These are phyloP conservation scores for Phoenicopterus ruber DNA, from an alignment of 2,113 vertebrate species.

Conservation along the genomic window DNA sequence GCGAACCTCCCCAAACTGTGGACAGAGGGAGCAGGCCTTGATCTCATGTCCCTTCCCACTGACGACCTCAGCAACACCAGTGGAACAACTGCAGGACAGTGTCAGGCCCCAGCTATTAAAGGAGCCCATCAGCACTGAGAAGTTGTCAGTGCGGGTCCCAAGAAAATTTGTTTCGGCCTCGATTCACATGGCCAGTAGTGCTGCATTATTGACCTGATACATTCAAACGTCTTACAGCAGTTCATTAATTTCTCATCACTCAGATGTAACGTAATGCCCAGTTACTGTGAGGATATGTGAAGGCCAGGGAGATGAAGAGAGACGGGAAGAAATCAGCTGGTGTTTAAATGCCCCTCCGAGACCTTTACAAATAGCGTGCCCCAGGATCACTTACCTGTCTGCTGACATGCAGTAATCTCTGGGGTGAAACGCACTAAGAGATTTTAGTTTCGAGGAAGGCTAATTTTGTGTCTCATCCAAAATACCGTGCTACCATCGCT, in stretches of 20 bases:
- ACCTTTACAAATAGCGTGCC: neutral
- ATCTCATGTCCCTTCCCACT: neutral
- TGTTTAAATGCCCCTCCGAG: neutral
- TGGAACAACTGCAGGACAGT: neutral
- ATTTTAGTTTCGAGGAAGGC: neutral
- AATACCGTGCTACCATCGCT: neutral
- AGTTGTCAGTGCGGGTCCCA: neutral
- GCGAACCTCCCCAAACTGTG: neutral
- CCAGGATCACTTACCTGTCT: neutral
- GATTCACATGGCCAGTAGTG: neutral
- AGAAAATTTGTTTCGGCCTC: neutral
- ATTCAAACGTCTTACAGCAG: neutral
- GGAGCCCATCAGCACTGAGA: neutral
- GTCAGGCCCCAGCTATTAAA: neutral
- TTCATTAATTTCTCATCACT: slow-evolving; percentile 31
- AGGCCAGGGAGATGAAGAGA: neutral
- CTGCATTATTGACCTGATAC: neutral
- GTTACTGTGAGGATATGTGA: neutral
- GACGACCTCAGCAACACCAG: neutral
- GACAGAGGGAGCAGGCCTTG: neutral
- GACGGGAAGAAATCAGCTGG: neutral
- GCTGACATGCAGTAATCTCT: neutral
- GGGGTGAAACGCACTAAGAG: neutral
- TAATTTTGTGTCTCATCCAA: neutral
- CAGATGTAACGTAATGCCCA: neutral